Evolutionary conservation across 2,888 invertebrate genomes (phyloP).

Genomic region (Noctua comes): DNA sequence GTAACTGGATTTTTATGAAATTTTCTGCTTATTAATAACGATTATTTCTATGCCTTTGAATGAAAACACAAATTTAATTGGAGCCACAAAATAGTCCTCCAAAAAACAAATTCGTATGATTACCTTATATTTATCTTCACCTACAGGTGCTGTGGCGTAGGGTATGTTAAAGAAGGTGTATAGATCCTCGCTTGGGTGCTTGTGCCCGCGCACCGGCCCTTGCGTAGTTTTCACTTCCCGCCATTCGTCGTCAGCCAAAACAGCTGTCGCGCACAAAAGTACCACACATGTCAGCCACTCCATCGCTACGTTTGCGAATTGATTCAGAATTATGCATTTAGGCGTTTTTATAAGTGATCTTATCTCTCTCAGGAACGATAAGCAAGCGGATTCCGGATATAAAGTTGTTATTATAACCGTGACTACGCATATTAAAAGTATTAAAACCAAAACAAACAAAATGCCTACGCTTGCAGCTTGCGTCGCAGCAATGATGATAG

Average conservation of each 20-base stretch:
- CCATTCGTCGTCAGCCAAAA: constrained; percentile 40
- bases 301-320: constrained; percentile 13
- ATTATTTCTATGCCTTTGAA: too few relatives aligned
- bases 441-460: too few relatives aligned
- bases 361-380: neutral
- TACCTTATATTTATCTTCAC: too few relatives aligned
- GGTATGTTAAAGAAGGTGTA: constrained; percentile 73
- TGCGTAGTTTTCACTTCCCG: constrained; percentile 66
- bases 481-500: too few relatives aligned
- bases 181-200: constrained; percentile 60
- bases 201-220: constrained; percentile 72
- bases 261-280: neutral
- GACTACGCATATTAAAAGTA: too few relatives aligned
- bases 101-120: too few relatives aligned
- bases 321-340: neutral
- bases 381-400: neutral
- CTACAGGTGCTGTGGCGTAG: neutral
- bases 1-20: too few relatives aligned
- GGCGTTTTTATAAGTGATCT: too few relatives aligned
- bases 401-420: neutral
- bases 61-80: too few relatives aligned
- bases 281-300: constrained; percentile 29
- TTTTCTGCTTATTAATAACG: too few relatives aligned
- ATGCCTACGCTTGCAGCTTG: too few relatives aligned
- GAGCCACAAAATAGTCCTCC: too few relatives aligned